Percentiles rank a stretch among this genome's conserved stretches.
Conservation (phyloP, 2,797 vertebrate genomes). For the Schizothorax lantsangensis region DNA sequence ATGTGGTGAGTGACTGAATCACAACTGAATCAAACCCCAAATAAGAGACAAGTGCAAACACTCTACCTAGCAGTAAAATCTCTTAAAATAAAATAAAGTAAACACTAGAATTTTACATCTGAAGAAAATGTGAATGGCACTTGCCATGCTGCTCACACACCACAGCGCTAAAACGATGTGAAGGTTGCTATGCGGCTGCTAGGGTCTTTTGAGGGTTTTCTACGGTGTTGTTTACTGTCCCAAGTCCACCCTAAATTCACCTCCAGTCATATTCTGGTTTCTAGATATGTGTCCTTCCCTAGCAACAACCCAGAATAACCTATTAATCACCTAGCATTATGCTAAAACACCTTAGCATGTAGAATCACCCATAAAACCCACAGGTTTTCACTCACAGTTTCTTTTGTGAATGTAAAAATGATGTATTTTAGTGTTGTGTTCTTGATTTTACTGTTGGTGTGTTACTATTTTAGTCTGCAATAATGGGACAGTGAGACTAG, state of each 20-base stretch:
- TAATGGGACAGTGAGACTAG: not conserved
- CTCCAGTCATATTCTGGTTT: not conserved
- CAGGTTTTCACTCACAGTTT: not conserved
- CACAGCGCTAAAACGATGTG: not conserved
- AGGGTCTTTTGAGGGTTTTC: not conserved
- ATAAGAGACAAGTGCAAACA: not conserved
- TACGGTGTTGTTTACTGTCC: not conserved
- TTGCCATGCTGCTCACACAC: not conserved
- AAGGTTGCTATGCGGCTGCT: not conserved
- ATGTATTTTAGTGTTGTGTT: not conserved
- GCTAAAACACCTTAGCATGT: not conserved
- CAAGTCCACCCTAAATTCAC: not conserved
- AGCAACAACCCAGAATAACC: not conserved
- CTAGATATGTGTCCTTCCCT: not conserved
- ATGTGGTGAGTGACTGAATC: slow-evolving; percentile 11
- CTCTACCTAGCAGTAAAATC: not conserved
- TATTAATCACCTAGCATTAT: not conserved
- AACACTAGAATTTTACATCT: not conserved
- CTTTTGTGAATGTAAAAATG: not conserved
- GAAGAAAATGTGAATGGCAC: not conserved
- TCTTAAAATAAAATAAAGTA: not conserved
- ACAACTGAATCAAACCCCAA: not conserved
- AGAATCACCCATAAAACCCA: not conserved
- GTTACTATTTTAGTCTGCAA: not conserved
- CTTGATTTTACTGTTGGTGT: not conserved